A percentile compares a stretch with the other conserved stretches of the same genome.
These are phyloP conservation scores for Notodonta ziczac DNA, from an alignment of 2,888 invertebrate species.

Conservation along the genomic window DNA sequence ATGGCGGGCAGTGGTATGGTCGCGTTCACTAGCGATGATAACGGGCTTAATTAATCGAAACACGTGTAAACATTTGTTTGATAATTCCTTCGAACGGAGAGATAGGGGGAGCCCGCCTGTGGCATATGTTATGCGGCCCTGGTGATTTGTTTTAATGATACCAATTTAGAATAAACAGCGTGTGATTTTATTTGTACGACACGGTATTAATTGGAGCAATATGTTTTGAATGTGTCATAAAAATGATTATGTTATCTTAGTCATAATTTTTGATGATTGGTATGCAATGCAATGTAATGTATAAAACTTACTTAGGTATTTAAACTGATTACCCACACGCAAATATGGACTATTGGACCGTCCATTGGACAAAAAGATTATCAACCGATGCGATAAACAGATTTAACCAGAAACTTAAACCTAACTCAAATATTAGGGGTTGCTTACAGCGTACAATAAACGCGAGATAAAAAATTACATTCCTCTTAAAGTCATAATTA, in stretches of 20 bases:
- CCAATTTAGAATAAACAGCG: conserved; percentile 66
- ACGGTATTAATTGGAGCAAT: conserved; percentile 63
- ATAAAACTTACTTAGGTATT: too few relatives aligned
- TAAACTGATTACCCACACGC: too few relatives aligned
- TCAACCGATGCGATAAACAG: too few relatives aligned
- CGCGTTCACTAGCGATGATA: conserved; percentile 65
- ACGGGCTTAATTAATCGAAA: conserved; percentile 70
- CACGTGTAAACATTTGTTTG: conserved; percentile 79
- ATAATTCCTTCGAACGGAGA: conserved; percentile 61
- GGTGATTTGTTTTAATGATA: conserved; percentile 70
- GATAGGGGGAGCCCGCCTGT: conserved; percentile 45
- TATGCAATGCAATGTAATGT: not conserved
- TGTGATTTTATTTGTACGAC: conserved; percentile 59
- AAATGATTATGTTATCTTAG: not conserved
- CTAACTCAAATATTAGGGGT: too few relatives aligned
- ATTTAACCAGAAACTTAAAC: too few relatives aligned
- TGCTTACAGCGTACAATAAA: too few relatives aligned
- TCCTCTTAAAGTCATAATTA: too few relatives aligned
- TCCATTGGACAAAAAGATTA: too few relatives aligned
- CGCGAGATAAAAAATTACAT: too few relatives aligned
- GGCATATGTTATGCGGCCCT: conserved; percentile 64
- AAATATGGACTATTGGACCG: too few relatives aligned
- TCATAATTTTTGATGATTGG: not conserved
- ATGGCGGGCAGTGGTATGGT: conserved; percentile 50
- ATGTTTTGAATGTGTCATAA: conserved; percentile 45